Base-by-base conservation (phyloP, 2,113 vertebrate genomes). In the Actinemys pallida region DNA sequence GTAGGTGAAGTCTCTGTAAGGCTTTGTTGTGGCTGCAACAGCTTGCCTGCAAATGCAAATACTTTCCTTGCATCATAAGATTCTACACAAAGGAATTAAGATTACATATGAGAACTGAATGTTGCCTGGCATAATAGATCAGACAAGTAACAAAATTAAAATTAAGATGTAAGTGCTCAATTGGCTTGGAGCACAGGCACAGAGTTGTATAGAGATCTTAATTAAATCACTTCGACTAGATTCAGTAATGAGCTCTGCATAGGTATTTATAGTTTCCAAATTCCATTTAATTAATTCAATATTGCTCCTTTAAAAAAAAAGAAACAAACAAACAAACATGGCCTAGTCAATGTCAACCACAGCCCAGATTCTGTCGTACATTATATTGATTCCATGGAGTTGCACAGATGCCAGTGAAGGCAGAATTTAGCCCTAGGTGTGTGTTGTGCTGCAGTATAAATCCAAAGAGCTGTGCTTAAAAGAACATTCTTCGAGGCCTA, bases 241-340 rank as follows among this genome's bases (percentile, higher is more conserved):
- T 53, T 49, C 0, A 5, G 79, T 31, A 11, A 62, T 0, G 10
- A 95, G 88, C 81, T 42, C 93, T 10, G 72, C 59, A 5, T 53
- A 4, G 1, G 47, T 91, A 39, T 0, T 0, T 14, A 16, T 6
- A 0, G 3, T 83, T 89, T 88, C 94, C 80, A 14, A 47, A 83
- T 75, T 4, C 84, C 10, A 0, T 50, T 22, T 24, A 0, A 81
- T 81, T 0, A 42, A 16, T 49, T 42, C 4, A 0, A 47, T 1
- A 50, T 75, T 49, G 83, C 83, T 53, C 42, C 54, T 87, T 13
- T 12, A 24, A 76, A 78, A 19, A 49, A 79, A 29, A 9, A 69
- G 19, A 69, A 72, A 72, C 19, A 72, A 72, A 11, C 29, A 13
- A 14, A 39, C 17, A 72, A 1, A 11, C 0, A 17, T 13, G 22